Conservation (phyloP, 2,888 invertebrate species). For the Dynastes maya region DNA sequence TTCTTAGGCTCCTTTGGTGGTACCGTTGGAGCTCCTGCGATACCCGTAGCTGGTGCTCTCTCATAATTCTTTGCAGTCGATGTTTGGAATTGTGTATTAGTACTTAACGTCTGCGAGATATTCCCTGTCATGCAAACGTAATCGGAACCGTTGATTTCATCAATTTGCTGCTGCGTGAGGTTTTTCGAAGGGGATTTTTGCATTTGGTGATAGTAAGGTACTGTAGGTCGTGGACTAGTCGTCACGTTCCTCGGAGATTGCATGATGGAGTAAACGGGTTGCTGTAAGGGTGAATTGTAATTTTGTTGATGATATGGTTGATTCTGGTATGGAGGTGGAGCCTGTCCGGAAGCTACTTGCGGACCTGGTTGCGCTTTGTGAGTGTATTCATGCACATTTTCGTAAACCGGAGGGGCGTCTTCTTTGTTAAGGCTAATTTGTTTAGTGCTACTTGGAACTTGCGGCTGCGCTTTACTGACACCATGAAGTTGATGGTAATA, state of each 20-base stretch:
- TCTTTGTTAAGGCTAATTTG: constrained; percentile 66
- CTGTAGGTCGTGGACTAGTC: constrained; percentile 45
- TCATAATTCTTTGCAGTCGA: constrained; percentile 68
- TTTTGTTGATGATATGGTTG: constrained; percentile 53
- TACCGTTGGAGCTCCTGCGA: constrained; percentile 70
- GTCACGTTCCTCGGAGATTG: constrained; percentile 57
- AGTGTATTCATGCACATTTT: constrained; percentile 66
- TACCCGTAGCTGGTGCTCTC: constrained; percentile 69
- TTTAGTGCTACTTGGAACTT: constrained; percentile 78
- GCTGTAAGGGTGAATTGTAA: constrained; percentile 54
- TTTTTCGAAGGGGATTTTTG: constrained; percentile 58
- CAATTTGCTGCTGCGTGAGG: constrained; percentile 71
- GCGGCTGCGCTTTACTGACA: constrained; percentile 83
- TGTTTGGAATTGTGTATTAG: constrained; percentile 70
- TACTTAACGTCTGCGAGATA: constrained; percentile 71
- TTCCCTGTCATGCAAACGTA: constrained; percentile 90
- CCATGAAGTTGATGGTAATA: constrained; percentile 76
- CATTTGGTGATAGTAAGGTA: constrained; percentile 44
- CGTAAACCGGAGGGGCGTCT: constrained; percentile 73
- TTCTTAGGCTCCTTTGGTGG: constrained; percentile 62
- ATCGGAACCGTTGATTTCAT: constrained; percentile 85
- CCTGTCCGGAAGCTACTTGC: constrained; percentile 66
- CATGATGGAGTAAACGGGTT: constrained; percentile 65
- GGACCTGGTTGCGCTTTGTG: constrained; percentile 68
- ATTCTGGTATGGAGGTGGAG: constrained; percentile 62